These are phyloP conservation scores for Acanthaster planci DNA, from an alignment of 35 echinoderm and acorn worm species.

Conservation along the genomic window DNA sequence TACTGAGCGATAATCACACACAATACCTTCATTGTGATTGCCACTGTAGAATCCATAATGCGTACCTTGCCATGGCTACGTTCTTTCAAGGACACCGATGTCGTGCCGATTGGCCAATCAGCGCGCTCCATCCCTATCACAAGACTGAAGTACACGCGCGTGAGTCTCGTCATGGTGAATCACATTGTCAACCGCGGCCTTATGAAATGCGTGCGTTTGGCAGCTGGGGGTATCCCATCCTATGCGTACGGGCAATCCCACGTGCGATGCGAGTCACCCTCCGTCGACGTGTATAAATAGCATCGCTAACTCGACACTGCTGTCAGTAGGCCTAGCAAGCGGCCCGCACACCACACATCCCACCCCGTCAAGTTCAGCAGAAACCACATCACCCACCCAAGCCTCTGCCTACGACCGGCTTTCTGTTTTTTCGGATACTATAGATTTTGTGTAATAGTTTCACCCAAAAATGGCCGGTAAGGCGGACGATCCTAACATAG, in stretches of 20 bases:
- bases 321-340: not conserved
- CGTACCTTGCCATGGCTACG: not conserved
- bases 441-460: too few species aligned
- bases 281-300: constrained; percentile 11
- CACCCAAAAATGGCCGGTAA: not conserved
- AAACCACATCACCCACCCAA: not conserved
- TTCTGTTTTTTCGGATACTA: not conserved
- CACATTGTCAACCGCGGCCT: not conserved
- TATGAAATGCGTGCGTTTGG: not conserved
- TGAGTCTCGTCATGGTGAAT: not conserved
- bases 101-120: not conserved
- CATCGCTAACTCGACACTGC: not conserved
- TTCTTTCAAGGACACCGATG: not conserved
- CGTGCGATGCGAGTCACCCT: not conserved
- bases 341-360: not conserved
- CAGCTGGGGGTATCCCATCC: not conserved
- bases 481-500: constrained; percentile 56
- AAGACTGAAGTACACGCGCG: not conserved
- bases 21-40: not conserved
- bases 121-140: not conserved
- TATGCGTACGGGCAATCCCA: not conserved
- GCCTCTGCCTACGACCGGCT: not conserved
- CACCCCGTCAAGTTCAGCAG: too few species aligned
- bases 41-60: not conserved
- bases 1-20: not conserved